Evolutionary conservation across 2,797 vertebrate genomes (phyloP), one percentile per base, ranked within the genome.

Genomic region (Tauraco hartlaubi): DNA sequence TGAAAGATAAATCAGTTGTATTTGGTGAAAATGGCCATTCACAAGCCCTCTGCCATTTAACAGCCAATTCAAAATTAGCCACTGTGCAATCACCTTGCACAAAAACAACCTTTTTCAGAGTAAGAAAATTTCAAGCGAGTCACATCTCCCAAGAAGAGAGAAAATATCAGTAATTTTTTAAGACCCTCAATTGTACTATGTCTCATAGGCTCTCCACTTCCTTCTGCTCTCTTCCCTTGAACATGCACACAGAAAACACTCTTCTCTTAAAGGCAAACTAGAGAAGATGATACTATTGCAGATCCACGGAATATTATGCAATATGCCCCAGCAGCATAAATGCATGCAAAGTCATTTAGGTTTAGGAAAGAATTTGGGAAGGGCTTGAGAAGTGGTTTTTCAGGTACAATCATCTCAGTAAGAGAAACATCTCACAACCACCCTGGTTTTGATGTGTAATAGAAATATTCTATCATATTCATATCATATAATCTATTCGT

Each of bases 181-280:
- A 18, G 35, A 66, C 4, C 4, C 18, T 59, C 19, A 16, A 3
- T 12, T 62, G 14, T 28, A 28, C 55, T 15, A 44, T 4, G 6
- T 72, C 39, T 76, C 2, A 0, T 5, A 63, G 26, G 21, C 0
- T 29, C 5, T 59, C 14, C n/a, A 33, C 5, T 31, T 62, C 20
- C 7, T n/a, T 46, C 28, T 54, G 6, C n/a, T 33, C 28, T 84
- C 22, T 64, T 61, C 9, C 22, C 23, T 72, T 55, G 12, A 13
- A 54, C 15, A 83, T 39, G 33, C 28, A 72, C 5, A 10, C 26
- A 77, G 41, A 31, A 86, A 78, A 63, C 5, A n/a, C 12, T 49
- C 8, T n/a, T 84, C 12, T 46, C 16, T 28, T 68, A 43, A 6
- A 22, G 39, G 80, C 4, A 81, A 91, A 59, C n/a, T 12, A 29